Conservation (phyloP, 2,797 vertebrate species). For the Philypnodon macrostomus region DNA sequence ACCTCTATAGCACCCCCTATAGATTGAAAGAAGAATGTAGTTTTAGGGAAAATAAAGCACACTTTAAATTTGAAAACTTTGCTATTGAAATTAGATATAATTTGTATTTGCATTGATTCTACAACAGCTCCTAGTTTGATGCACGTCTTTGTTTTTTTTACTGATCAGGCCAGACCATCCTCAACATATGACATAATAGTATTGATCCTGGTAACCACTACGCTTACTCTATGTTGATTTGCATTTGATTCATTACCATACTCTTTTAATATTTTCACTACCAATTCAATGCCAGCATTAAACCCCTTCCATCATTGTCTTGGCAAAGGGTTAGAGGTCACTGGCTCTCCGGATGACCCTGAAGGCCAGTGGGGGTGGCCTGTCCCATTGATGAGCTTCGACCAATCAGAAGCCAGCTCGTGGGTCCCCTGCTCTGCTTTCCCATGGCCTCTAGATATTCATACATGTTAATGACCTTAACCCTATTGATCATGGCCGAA, state of each 20-base stretch:
- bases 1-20: no score
- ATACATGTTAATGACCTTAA: conserved; percentile 77
- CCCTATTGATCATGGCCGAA: conserved; percentile 65
- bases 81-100: no score
- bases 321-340: conserved; percentile 57
- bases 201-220: conserved; percentile 16
- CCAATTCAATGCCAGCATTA: conserved; percentile 32
- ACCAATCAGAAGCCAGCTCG: conserved; percentile 55
- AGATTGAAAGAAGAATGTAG: no score
- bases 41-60: no score
- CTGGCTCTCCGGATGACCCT: conserved; percentile 49
- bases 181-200: conserved; percentile 1
- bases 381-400: conserved; percentile 29
- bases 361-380: conserved; percentile 48
- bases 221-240: conserved; percentile 20
- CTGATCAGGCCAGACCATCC: background rate
- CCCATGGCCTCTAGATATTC: conserved; percentile 70
- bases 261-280: conserved; percentile 34
- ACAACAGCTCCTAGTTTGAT: conserved; percentile 1
- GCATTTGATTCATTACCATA: conserved; percentile 21
- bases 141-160: background rate
- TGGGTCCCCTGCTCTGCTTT: conserved; percentile 53
- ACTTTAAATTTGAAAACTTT: no score
- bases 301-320: conserved; percentile 42
- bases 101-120: no score